These are phyloP conservation scores for Drosophila bocqueti DNA, from an alignment of 1,140 invertebrate genomes.

Conservation along the genomic window DNA sequence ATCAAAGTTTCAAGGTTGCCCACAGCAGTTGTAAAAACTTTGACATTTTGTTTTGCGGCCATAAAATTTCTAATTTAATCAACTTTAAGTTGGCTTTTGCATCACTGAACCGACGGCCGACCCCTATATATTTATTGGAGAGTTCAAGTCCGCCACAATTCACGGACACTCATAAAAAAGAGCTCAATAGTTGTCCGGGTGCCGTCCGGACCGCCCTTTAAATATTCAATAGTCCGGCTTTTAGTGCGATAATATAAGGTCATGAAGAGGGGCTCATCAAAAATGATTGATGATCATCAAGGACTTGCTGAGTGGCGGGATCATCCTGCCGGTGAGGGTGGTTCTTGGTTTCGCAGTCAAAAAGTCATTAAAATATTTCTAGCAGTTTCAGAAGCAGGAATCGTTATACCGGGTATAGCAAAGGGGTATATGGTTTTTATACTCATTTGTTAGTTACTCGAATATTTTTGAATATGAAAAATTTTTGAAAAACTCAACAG, in stretches of 20 bases:
- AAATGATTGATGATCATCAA: constrained; percentile 71
- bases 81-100: constrained; percentile 52
- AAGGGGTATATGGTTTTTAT: neutral
- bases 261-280: constrained; percentile 35
- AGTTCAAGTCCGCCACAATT: constrained; percentile 24
- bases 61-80: constrained; percentile 83
- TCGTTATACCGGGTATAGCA: neutral
- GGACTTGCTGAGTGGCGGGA: neutral
- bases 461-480: too few relatives aligned
- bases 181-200: constrained; percentile 9
- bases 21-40: constrained; percentile 73
- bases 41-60: constrained; percentile 55
- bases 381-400: constrained; percentile 6
- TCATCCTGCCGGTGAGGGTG: neutral
- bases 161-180: constrained; percentile 59
- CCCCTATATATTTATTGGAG: constrained; percentile 14
- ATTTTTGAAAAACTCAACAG: too few relatives aligned
- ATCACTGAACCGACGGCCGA: constrained; percentile 5
- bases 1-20: constrained; percentile 74
- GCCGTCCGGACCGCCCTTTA: constrained; percentile 35
- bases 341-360: neutral
- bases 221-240: constrained; percentile 61
- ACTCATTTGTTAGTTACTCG: neutral
- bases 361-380: constrained; percentile 35
- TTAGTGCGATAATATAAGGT: constrained; percentile 60